Percentiles rank a stretch among this genome's conserved stretches.
phyloP scores from a whole-genome alignment of 1,140 invertebrate genomes.

The Tetramorium parvispinum region DNA sequence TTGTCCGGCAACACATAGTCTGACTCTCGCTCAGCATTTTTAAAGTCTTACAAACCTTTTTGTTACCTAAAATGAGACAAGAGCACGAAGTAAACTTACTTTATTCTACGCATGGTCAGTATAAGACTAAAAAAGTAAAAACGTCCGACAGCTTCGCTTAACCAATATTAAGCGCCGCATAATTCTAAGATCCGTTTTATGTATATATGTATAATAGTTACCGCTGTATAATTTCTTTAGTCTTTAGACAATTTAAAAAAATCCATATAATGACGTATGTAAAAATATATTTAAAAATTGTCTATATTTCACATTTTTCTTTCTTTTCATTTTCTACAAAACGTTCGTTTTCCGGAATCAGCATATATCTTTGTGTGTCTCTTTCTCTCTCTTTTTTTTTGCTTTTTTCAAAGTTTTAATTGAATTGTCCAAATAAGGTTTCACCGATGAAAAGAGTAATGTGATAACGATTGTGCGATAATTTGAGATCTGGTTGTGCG shows the following conservation, averaged over 20 bases:
- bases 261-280: conserved; percentile 55
- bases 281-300: conserved; percentile 71
- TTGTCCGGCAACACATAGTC: neutral
- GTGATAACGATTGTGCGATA: neutral
- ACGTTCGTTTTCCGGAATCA: conserved; percentile 28
- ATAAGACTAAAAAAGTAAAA: conserved; percentile 31
- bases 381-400: conserved; percentile 8
- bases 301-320: conserved; percentile 60
- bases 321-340: conserved; percentile 65
- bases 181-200: conserved; percentile 44
- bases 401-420: neutral
- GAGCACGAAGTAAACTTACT: conserved; percentile 53
- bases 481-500: conserved; percentile 22
- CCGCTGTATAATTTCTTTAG: conserved; percentile 41
- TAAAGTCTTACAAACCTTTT: conserved; percentile 17
- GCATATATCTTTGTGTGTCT: neutral
- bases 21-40: conserved; percentile 30
- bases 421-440: neutral
- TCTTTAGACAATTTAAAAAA: conserved; percentile 52
- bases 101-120: conserved; percentile 47
- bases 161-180: conserved; percentile 41
- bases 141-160: conserved; percentile 46
- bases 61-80: conserved; percentile 33
- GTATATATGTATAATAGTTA: conserved; percentile 62
- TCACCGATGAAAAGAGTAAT: neutral